Conservation (phyloP, 1,140 invertebrate genomes). For the Augochlora pura region DNA sequence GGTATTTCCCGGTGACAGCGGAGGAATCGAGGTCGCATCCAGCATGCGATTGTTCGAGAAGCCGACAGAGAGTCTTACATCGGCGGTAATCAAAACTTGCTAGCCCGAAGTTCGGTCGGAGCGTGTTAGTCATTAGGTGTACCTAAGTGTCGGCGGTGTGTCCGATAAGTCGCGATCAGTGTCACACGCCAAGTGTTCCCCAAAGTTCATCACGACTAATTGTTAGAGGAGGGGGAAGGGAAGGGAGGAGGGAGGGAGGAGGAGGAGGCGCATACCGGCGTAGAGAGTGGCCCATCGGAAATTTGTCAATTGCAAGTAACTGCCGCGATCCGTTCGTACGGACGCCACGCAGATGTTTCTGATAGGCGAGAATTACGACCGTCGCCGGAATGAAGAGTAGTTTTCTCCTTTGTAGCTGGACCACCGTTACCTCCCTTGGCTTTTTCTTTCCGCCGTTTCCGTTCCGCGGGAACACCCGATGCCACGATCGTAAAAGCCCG, state of each 20-base stretch:
- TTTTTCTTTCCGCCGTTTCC: not conserved
- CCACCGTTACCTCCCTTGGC: slow-evolving; percentile 4
- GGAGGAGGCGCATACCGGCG: slow-evolving; percentile 50
- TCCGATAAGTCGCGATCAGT: slow-evolving; percentile 54
- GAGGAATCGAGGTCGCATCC: not conserved
- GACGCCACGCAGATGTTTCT: slow-evolving; percentile 62
- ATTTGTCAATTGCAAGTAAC: slow-evolving; percentile 66
- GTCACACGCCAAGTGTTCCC: slow-evolving; percentile 57
- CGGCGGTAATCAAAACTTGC: not conserved
- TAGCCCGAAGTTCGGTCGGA: slow-evolving; percentile 2
- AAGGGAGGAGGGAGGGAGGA: too few relatives aligned
- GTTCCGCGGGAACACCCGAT: not conserved
- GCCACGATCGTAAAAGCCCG: slow-evolving; percentile 8
- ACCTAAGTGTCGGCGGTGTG: slow-evolving; percentile 18
- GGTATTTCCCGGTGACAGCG: too few relatives aligned
- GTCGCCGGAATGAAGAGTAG: slow-evolving; percentile 44
- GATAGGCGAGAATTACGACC: slow-evolving; percentile 62
- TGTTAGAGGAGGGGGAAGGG: too few relatives aligned
- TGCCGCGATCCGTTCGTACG: slow-evolving; percentile 50
- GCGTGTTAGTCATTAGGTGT: slow-evolving; percentile 16
- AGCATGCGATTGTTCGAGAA: not conserved
- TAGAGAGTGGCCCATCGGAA: slow-evolving; percentile 59
- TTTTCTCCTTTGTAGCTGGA: slow-evolving; percentile 25
- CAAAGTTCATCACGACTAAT: slow-evolving; percentile 61
- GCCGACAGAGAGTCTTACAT: not conserved